These are phyloP conservation scores for Dallia pectoralis DNA, from an alignment of 2,797 vertebrate species.

Conservation along the genomic window DNA sequence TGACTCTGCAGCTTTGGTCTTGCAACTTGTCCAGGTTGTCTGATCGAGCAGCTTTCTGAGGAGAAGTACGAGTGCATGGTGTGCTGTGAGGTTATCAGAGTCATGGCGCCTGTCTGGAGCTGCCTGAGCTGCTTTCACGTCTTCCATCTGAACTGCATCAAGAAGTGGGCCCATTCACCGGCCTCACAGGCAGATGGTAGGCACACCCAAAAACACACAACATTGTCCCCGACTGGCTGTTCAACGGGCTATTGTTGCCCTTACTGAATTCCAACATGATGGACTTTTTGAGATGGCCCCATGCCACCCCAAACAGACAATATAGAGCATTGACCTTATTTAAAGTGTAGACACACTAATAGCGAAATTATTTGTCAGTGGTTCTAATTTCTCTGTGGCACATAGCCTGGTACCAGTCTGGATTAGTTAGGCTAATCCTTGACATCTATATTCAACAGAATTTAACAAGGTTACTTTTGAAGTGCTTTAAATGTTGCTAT, in stretches of 20 bases:
- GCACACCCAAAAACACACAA: not conserved
- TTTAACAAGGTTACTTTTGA: not conserved
- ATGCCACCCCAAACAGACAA: conserved; percentile 13
- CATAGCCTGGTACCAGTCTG: no score
- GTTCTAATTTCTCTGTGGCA: no score
- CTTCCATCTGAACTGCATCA: conserved; percentile 97
- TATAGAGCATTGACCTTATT: not conserved
- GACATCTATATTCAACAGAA: no score
- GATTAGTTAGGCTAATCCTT: no score
- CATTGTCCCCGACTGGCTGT: not conserved
- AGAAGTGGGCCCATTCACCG: conserved; percentile 96
- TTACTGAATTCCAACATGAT: not conserved
- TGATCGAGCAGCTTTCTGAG: conserved; percentile 93
- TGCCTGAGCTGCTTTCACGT: conserved; percentile 97
- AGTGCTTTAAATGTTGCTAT: not conserved
- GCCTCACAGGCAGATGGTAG: conserved; percentile 94
- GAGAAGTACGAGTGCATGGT: conserved; percentile 99
- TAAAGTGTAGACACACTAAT: no score
- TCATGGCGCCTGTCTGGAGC: conserved; percentile 92
- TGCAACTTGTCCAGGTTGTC: conserved; percentile 74
- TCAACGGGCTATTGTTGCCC: not conserved
- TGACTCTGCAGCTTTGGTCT: not conserved
- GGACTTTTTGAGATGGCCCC: not conserved
- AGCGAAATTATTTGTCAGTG: no score
- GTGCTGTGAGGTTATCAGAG: conserved; percentile 90